phyloP scores from a whole-genome alignment of 1,140 invertebrate genomes.

The Hydropsyche tenuis region DNA sequence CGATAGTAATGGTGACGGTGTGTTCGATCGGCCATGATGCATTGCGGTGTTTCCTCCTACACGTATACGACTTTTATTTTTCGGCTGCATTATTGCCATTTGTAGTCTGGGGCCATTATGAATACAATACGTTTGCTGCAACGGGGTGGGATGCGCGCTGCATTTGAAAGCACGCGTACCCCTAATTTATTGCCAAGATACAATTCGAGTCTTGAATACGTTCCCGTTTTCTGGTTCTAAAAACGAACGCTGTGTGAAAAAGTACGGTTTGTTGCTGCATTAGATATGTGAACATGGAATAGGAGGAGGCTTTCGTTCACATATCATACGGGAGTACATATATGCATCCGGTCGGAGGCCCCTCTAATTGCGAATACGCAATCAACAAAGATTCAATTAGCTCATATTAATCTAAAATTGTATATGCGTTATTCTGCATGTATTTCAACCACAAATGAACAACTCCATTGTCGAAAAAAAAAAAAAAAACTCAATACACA shows the following conservation, averaged over 20 bases:
- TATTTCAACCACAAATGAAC: too few relatives aligned
- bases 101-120: constrained; percentile 11
- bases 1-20: constrained; percentile 10
- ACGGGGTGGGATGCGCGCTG: constrained; percentile 28
- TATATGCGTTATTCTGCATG: too few relatives aligned
- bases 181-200: constrained; percentile 38
- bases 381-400: too few relatives aligned
- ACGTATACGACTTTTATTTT: neutral
- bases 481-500: too few relatives aligned
- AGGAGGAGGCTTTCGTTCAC: constrained; percentile 20
- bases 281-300: constrained; percentile 34
- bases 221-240: neutral
- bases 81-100: neutral
- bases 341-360: neutral
- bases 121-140: constrained; percentile 34
- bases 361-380: too few relatives aligned
- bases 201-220: constrained; percentile 29
- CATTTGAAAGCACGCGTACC: constrained; percentile 39
- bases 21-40: constrained; percentile 1
- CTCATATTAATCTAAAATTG: too few relatives aligned
- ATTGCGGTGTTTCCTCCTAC: neutral
- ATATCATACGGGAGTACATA: neutral
- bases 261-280: neutral
- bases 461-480: too few relatives aligned
- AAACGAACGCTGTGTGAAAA: neutral